Conservation (phyloP, 2,797 vertebrate genomes). For the Labeo calbasu region DNA sequence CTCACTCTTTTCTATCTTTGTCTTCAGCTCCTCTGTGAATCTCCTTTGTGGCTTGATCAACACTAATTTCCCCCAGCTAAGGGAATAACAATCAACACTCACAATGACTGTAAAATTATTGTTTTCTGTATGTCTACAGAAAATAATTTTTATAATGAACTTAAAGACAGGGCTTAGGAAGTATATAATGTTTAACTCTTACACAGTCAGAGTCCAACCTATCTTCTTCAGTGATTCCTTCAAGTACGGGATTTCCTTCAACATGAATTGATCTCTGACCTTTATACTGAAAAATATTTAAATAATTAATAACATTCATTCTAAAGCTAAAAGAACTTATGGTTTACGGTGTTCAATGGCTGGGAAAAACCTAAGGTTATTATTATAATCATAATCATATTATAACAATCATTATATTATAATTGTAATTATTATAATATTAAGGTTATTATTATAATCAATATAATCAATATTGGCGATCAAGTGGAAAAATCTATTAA, state of each 20-base stretch:
- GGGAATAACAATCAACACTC: not conserved
- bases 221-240: not conserved
- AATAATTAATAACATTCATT: not conserved
- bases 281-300: not conserved
- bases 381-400: too few relatives aligned
- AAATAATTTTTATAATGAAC: not conserved
- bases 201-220: not conserved
- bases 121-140: not conserved
- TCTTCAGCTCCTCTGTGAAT: not conserved
- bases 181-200: not conserved
- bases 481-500: not conserved
- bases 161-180: not conserved
- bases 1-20: not conserved
- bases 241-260: fast-evolving
- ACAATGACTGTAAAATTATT: not conserved
- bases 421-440: too few relatives aligned
- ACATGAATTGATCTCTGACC: fast-evolving
- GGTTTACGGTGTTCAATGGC: not conserved
- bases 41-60: not conserved
- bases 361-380: not conserved
- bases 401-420: too few relatives aligned
- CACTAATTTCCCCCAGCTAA: not conserved
- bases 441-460: not conserved
- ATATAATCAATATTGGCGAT: not conserved
- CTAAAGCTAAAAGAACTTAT: not conserved